phyloP scores from a whole-genome alignment of 2,797 vertebrate species.

The Poeciliopsis presidionis region DNA sequence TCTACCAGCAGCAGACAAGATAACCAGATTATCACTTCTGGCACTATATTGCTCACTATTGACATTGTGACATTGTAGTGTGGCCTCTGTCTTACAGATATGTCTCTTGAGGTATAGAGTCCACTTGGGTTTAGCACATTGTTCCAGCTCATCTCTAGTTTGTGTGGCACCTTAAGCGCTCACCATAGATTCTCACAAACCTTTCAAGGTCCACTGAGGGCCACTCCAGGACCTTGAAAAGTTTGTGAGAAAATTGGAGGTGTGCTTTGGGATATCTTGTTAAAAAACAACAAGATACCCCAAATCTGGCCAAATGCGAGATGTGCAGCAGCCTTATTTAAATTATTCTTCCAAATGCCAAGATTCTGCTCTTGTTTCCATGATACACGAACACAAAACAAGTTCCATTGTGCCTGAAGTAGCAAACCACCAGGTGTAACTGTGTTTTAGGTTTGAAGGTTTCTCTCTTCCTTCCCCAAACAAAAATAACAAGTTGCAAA shows the following conservation, averaged over 20 bases:
- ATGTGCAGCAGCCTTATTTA: background rate
- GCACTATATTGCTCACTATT: background rate
- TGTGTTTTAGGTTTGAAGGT: background rate
- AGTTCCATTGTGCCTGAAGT: no score
- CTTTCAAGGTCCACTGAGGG: no score
- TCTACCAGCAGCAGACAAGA: background rate
- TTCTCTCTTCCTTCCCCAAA: background rate
- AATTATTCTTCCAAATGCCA: background rate
- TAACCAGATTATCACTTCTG: background rate
- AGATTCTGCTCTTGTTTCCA: background rate
- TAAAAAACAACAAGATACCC: background rate
- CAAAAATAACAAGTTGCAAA: background rate
- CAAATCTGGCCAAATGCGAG: background rate
- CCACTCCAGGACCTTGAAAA: no score
- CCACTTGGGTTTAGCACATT: background rate
- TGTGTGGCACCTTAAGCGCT: background rate
- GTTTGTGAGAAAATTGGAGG: background rate
- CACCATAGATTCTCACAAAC: no score
- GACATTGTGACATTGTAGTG: background rate
- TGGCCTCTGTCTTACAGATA: background rate
- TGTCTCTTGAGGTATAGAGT: background rate
- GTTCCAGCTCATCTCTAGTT: background rate
- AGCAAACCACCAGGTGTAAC: background rate
- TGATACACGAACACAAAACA: background rate
- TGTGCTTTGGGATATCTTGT: background rate